A percentile compares a stretch with the other conserved stretches of the same genome.
Evolutionary conservation across 2,113 vertebrate species (phyloP).

Genomic region (Corythornis vintsioides): DNA sequence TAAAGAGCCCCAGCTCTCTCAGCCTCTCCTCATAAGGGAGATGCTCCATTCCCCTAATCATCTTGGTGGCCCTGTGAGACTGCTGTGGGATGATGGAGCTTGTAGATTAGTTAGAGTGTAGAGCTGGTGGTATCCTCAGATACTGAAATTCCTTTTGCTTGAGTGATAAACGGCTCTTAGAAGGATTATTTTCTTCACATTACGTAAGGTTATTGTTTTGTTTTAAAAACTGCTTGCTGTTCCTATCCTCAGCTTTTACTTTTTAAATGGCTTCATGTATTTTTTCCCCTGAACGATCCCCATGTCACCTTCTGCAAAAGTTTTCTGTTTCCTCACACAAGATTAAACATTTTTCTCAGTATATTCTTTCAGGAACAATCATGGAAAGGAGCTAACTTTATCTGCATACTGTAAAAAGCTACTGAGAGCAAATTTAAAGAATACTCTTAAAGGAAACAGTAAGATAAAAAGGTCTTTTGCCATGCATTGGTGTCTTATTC

Average conservation of each 20-base stretch:
- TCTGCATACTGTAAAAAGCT: not conserved
- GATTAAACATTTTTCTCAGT: not conserved
- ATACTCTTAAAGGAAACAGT: not conserved
- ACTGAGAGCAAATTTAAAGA: not conserved
- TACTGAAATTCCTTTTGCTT: not conserved
- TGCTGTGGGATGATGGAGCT: not conserved
- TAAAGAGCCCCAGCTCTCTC: too few relatives aligned
- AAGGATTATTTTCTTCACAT: not conserved
- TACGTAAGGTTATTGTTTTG: not conserved
- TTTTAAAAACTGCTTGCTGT: not conserved
- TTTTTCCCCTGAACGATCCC: not conserved
- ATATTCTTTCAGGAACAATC: not conserved
- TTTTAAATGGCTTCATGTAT: not conserved
- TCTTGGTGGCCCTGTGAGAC: too few relatives aligned
- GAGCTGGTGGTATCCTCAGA: not conserved
- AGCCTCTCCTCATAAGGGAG: too few relatives aligned
- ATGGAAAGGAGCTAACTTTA: not conserved
- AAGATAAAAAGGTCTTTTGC: constrained; percentile 10
- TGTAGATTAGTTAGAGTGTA: not conserved
- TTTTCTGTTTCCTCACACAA: not conserved
- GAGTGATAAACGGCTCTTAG: not conserved
- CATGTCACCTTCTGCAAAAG: not conserved
- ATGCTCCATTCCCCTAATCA: too few relatives aligned
- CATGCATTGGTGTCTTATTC: not conserved
- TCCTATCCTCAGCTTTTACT: not conserved